phyloP scores from a whole-genome alignment of 2,888 invertebrate genomes.

The Diaprepes abbreviatus region DNA sequence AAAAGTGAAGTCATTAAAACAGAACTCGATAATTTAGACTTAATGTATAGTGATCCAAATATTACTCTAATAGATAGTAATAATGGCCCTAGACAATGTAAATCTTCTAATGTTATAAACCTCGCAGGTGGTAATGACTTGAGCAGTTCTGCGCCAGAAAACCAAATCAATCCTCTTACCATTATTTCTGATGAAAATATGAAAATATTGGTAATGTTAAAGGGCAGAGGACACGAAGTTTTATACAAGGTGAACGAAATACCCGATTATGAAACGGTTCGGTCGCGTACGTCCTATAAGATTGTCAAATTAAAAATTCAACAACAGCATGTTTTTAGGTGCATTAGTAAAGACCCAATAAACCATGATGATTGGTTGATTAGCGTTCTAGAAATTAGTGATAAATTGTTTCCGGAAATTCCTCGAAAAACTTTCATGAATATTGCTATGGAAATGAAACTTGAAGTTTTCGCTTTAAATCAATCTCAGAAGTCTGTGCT shows the following conservation, averaged over 20 bases:
- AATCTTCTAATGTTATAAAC: neutral
- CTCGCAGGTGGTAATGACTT: neutral
- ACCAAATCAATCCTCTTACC: neutral
- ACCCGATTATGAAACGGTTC: neutral
- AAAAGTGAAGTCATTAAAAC: neutral
- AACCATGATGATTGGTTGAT: neutral
- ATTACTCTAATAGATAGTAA: too few species aligned
- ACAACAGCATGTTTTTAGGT: neutral
- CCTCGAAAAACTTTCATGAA: neutral
- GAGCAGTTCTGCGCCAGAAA: neutral
- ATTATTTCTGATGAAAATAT: neutral
- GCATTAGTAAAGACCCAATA: neutral
- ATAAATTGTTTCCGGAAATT: neutral
- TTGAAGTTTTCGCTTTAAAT: neutral
- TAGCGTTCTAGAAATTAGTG: neutral
- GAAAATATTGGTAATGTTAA: neutral
- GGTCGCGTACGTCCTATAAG: neutral
- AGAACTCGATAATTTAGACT: neutral
- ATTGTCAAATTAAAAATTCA: neutral
- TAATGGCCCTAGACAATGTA: too few species aligned
- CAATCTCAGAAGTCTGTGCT: neutral
- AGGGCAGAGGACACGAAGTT: neutral
- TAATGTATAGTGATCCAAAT: neutral
- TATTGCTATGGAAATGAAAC: neutral
- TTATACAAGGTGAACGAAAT: neutral